Base-by-base conservation (phyloP, 1,140 invertebrate species). In the Procambarus clarkii region DNA sequence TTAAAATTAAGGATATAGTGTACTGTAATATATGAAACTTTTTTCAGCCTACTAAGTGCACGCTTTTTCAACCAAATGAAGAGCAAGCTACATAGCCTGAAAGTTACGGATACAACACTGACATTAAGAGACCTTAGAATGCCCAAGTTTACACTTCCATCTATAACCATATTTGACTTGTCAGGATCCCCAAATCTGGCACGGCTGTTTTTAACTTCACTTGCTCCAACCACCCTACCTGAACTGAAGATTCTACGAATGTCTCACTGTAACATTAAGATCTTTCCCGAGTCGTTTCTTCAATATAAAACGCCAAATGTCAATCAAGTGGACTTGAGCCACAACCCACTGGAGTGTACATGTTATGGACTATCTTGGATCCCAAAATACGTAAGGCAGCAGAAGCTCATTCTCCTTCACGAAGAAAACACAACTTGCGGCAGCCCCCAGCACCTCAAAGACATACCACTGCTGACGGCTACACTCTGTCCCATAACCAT, bases 351-450 rank as follows among this genome's bases (percentile, higher is more conserved):
- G 2, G 24, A 82, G 21, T 89, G 87, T 58, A 89, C 78, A 13
- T 89, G 87, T 18, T 84, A 84, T 64, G 87, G 48, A 58, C 11
- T 82, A 44, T 81, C 87, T 7, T 89, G 87, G 87, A 89, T 89
- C n/a, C 87, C 87, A 50, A 44, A 89, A 34, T 74, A 89, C 34
- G 87, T 89, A 58, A 82, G 87, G 46, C 44, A 89, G 18, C 64
- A 69, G 2, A 89, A 69, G 54, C 60, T 89, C 8, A 64, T 13
- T 18, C 87, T 89, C 11, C 46, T 58, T 3, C n/a, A 82, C 2
- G 87, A 89, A 34, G 58, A 71, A 45, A 74, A 48, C n/a, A 89
- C 87, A 60, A 82, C 69, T 13, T 89, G 87, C 76, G 79, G 64
- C n/a, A 50, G 21, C 46, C 87, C 87, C 13, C 1, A 21, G 0